Evolutionary conservation across 2,888 invertebrate species (phyloP).

Genomic region (Euplexia lucipara): DNA sequence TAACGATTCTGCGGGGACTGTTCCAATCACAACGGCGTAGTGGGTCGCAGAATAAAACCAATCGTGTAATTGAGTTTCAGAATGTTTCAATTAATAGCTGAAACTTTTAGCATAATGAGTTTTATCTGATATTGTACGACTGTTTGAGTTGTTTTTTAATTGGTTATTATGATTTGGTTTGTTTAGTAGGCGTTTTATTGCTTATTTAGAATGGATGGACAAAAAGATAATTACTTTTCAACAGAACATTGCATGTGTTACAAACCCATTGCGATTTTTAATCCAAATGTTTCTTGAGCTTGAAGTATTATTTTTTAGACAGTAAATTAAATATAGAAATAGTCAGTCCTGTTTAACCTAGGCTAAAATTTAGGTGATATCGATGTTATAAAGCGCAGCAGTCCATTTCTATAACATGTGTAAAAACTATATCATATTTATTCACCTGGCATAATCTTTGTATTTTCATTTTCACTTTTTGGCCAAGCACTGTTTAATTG

Average conservation of each 20-base stretch:
- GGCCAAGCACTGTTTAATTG: too few species aligned
- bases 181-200: background rate
- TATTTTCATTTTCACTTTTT: too few species aligned
- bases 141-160: constrained; percentile 33
- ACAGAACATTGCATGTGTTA: background rate
- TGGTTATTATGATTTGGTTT: constrained; percentile 33
- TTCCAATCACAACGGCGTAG: constrained; percentile 40
- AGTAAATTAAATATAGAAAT: too few species aligned
- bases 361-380: too few species aligned
- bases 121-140: constrained; percentile 20
- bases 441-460: too few species aligned
- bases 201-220: background rate
- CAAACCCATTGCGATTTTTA: background rate
- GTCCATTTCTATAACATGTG: too few species aligned
- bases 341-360: too few species aligned
- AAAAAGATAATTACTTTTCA: background rate
- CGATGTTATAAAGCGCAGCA: too few species aligned
- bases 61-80: constrained; percentile 42
- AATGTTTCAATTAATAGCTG: constrained; percentile 46
- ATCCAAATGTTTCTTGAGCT: background rate
- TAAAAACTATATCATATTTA: too few species aligned
- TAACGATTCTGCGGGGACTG: constrained; percentile 31
- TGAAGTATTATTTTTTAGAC: too few species aligned
- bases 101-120: constrained; percentile 48
- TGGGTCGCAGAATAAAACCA: constrained; percentile 38